Evolutionary conservation across 2,113 vertebrate species (phyloP).

Genomic region (Turdus rufiventris): DNA sequence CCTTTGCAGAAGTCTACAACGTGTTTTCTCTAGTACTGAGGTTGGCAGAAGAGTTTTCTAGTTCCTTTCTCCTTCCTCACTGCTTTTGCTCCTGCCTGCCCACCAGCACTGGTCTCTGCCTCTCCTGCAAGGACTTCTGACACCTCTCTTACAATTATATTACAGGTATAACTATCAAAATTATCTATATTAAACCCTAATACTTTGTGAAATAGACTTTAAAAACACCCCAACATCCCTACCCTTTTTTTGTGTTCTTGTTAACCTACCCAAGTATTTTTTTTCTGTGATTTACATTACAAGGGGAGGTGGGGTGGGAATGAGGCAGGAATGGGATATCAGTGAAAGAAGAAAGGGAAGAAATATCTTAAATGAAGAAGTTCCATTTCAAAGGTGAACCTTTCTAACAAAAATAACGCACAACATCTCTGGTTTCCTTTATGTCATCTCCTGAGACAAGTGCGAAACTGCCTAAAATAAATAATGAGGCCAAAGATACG

Average conservation of each 20-base stretch:
- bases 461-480: background rate
- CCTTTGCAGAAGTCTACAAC: background rate
- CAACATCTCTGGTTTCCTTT: background rate
- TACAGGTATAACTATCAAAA: background rate
- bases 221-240: background rate
- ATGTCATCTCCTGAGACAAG: background rate
- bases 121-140: background rate
- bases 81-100: background rate
- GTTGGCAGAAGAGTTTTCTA: background rate
- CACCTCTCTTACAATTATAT: background rate
- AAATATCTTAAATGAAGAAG: background rate
- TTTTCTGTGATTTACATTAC: background rate
- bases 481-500: background rate
- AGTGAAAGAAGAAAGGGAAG: background rate
- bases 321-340: background rate
- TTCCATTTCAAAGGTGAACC: background rate
- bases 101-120: background rate
- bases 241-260: background rate
- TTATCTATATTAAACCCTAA: fast-evolving
- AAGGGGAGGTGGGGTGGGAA: background rate
- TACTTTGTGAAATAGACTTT: background rate
- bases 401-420: background rate
- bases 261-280: background rate
- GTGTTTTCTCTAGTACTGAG: background rate
- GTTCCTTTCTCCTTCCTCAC: background rate